These are phyloP conservation scores for Eubucco bourcierii DNA, from an alignment of 2,113 vertebrate genomes.

Conservation along the genomic window DNA sequence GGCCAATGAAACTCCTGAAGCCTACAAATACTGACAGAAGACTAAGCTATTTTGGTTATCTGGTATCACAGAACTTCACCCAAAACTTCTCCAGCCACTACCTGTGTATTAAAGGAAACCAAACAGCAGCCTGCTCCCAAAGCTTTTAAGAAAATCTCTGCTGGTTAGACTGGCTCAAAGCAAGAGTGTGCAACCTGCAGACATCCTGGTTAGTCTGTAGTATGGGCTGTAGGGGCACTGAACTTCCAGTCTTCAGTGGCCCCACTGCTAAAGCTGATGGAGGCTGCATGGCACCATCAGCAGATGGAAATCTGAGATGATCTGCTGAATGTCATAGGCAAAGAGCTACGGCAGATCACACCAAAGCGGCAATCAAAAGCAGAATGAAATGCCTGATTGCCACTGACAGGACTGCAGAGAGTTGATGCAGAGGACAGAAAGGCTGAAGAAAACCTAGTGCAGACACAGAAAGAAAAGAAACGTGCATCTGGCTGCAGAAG, in stretches of 20 bases:
- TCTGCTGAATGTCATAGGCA: accelerated
- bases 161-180: neutral
- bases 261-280: neutral
- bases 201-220: neutral
- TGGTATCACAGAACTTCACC: neutral
- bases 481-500: neutral
- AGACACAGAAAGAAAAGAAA: neutral
- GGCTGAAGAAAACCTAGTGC: neutral
- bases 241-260: neutral
- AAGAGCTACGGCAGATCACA: neutral
- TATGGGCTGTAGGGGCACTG: neutral
- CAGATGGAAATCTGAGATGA: neutral
- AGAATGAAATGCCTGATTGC: neutral
- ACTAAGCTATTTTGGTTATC: neutral
- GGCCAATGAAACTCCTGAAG: neutral
- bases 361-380: neutral
- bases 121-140: neutral
- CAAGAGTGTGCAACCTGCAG: neutral
- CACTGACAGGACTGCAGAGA: neutral
- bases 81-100: neutral
- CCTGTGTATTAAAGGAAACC: neutral
- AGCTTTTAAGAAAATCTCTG: neutral
- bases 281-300: neutral
- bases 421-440: neutral
- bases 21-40: neutral